Evolutionary conservation across 2,113 vertebrate genomes (phyloP).

Genomic region (Scortum barcoo): DNA sequence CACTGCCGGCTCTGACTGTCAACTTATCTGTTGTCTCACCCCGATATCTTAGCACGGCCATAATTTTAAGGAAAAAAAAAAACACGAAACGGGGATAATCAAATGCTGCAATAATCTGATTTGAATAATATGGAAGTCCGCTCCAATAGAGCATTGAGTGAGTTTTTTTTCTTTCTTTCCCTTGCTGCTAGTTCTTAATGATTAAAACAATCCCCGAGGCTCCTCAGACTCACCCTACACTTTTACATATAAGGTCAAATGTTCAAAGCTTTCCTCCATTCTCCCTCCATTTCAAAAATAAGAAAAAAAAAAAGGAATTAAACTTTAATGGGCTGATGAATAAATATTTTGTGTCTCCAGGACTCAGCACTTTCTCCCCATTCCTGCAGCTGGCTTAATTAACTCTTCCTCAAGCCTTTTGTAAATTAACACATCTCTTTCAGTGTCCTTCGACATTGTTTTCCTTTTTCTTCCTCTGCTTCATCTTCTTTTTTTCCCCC

Average conservation of each 20-base stretch:
- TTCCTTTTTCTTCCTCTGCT: not conserved
- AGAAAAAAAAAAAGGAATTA: slow-evolving; percentile 66
- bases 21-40: not conserved
- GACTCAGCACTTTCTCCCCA: slow-evolving; percentile 80
- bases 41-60: not conserved
- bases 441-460: slow-evolving; percentile 69
- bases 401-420: slow-evolving; percentile 78
- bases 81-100: slow-evolving; percentile 7
- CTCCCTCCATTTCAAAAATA: slow-evolving; percentile 72
- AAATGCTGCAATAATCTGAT: slow-evolving; percentile 46
- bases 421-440: slow-evolving; percentile 80
- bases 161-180: not conserved
- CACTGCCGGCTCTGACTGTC: not conserved
- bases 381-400: slow-evolving; percentile 80
- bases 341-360: slow-evolving; percentile 84
- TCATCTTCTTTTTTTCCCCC: not conserved
- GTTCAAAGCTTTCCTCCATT: slow-evolving; percentile 78
- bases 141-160: slow-evolving; percentile 32
- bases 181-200: slow-evolving; percentile 64
- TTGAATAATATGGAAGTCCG: slow-evolving; percentile 43
- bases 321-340: slow-evolving; percentile 84
- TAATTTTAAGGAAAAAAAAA: not conserved
- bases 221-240: slow-evolving; percentile 69
- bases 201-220: slow-evolving; percentile 76
- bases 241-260: slow-evolving; percentile 83